Base-by-base conservation (phyloP, 37 sponge, comb jelly and placozoan genomes). In the Halisarca cf. caerulea region DNA sequence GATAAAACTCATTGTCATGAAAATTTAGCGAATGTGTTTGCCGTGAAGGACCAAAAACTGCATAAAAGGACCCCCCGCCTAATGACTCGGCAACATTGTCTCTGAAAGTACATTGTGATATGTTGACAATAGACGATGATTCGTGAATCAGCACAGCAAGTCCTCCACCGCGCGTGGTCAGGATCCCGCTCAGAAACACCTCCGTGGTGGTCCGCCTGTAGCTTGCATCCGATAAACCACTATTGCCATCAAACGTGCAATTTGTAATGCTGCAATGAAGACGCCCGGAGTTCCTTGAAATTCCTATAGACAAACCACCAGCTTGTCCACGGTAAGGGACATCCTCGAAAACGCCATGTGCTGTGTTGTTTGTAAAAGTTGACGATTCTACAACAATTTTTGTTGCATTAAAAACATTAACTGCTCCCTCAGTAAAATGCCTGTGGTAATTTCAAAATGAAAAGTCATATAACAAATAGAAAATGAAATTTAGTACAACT, bases 121-220 rank as follows among this genome's bases (percentile, higher is more conserved):
- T 47, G 6, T 47, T 11, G 11, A 47, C 11, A 6, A 6, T 47
- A 11, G 51, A 47, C 11, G 51, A 47, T 14, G 51, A 47, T 11
- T 47, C 9, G 11, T 47, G 51, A 6, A 47, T 11, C 55, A 82
- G 83, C 3, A 92, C 15, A 2, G 82, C 89, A 34, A 92, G 39
- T 9, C 82, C 88, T 43, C 92, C 92, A 24, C 89, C 92, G 44
- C 92, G 33, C 32, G 89, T 88, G 43, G 53, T 88, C 45, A 92
- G 87, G 4, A 87, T 75, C 37, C 37, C 80, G 44, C 37, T 71
- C 21, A 61, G 77, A 58, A 87, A 81, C 1, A 88, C 82, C 9
- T 66, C 28, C 55, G 83, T 81, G 20, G 85, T 61, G 0, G 81
- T 77, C 30, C 66, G 51, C 17, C 9, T 24, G 7, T 79, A 78